These are phyloP conservation scores for Hozukius guyotensis DNA, from an alignment of 2,797 vertebrate genomes.

Conservation along the genomic window DNA sequence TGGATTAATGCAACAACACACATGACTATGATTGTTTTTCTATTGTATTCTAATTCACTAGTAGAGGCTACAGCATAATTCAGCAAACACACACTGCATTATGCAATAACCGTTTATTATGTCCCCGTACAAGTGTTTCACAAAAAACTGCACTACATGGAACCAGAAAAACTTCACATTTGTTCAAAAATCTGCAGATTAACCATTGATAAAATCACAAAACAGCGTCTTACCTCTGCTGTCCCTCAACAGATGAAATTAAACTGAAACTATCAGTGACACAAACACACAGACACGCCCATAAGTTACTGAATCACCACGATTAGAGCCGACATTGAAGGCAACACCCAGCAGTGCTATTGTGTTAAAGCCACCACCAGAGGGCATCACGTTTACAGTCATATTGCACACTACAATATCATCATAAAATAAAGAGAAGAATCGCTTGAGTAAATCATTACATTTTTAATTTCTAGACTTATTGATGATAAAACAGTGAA, in stretches of 20 bases:
- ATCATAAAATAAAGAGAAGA: background rate
- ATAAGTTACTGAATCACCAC: background rate
- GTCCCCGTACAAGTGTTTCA: background rate
- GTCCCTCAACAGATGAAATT: background rate
- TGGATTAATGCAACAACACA: background rate
- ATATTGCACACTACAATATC: background rate
- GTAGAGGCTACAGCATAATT: background rate
- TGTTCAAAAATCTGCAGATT: background rate
- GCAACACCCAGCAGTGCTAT: background rate
- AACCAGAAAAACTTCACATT: background rate
- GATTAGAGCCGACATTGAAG: background rate
- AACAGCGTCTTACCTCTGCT: background rate
- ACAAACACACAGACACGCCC: too few relatives aligned
- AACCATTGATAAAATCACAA: background rate
- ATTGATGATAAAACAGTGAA: background rate
- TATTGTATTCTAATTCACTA: background rate
- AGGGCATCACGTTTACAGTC: background rate
- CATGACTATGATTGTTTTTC: too few relatives aligned
- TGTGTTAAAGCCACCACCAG: background rate
- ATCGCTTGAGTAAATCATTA: background rate
- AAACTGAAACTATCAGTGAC: background rate
- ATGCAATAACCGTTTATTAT: background rate
- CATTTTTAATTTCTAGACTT: background rate
- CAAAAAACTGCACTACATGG: background rate
- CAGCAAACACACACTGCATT: background rate